phyloP scores from a whole-genome alignment of 2,888 invertebrate genomes.

The Eremobia ochroleuca region DNA sequence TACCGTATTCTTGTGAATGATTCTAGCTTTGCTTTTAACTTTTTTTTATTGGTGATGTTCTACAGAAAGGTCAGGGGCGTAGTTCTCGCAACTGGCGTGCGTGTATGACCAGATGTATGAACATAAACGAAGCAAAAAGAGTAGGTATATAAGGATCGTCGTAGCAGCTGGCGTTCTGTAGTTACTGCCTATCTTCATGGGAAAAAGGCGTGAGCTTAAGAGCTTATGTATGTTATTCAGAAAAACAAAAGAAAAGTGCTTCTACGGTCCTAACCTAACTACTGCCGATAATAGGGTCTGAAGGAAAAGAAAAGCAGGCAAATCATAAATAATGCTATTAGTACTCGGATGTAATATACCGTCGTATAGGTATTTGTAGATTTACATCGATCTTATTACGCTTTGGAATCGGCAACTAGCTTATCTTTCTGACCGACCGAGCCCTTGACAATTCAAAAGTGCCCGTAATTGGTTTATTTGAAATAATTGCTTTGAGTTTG shows the following conservation, averaged over 20 bases:
- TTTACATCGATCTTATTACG: neutral
- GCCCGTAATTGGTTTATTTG: too few species aligned
- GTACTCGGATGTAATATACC: neutral
- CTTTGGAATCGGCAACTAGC: too few species aligned
- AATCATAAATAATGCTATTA: slow-evolving; percentile 11
- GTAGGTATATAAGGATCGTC: neutral
- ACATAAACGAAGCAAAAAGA: neutral
- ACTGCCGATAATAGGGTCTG: neutral
- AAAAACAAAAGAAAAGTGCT: neutral
- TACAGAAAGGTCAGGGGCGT: neutral
- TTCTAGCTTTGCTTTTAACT: too few species aligned
- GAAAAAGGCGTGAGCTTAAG: neutral
- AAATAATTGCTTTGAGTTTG: too few species aligned
- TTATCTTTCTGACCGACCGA: too few species aligned
- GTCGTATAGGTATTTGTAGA: neutral
- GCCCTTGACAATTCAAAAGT: too few species aligned
- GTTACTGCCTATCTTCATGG: neutral
- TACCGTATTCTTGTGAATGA: too few species aligned
- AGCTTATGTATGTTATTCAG: neutral
- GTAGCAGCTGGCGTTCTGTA: neutral
- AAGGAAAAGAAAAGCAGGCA: neutral
- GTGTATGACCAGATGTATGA: neutral
- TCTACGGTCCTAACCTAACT: neutral
- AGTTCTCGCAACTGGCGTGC: neutral
- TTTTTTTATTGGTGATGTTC: neutral